Evolutionary conservation across 2,888 invertebrate species (phyloP).

Genomic region (Melolontha melolontha): DNA sequence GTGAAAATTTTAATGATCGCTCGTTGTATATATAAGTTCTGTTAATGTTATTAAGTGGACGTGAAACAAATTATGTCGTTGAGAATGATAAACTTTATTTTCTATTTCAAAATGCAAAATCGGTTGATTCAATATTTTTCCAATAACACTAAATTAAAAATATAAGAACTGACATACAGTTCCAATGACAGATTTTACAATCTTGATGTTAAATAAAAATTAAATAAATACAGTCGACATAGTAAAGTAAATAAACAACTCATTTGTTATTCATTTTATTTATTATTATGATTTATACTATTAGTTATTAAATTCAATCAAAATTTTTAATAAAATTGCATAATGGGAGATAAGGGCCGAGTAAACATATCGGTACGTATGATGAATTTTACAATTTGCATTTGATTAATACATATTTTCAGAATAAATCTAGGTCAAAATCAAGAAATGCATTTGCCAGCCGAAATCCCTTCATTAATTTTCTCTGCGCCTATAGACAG

Average conservation of each 20-base stretch:
- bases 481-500: slow-evolving; percentile 23
- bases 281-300: slow-evolving; percentile 10
- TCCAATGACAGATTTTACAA: too few relatives aligned
- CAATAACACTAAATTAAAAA: too few relatives aligned
- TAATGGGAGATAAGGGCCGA: slow-evolving; percentile 24
- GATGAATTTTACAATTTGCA: background rate
- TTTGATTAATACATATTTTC: background rate
- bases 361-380: background rate
- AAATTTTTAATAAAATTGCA: slow-evolving; percentile 19
- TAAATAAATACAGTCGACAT: slow-evolving; percentile 28
- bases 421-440: slow-evolving; percentile 31
- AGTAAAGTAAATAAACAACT: slow-evolving; percentile 28
- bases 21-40: too few relatives aligned
- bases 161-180: too few relatives aligned
- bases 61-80: too few relatives aligned
- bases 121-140: too few relatives aligned
- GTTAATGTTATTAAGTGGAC: too few relatives aligned
- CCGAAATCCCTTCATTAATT: slow-evolving; percentile 36
- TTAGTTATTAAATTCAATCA: slow-evolving; percentile 12
- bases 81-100: too few relatives aligned
- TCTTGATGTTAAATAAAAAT: too few relatives aligned
- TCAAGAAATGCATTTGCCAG: slow-evolving; percentile 14
- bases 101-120: too few relatives aligned
- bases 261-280: slow-evolving; percentile 35
- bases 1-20: too few relatives aligned